These are phyloP conservation scores for Boulengeromyrus knoepffleri DNA, from an alignment of 2,113 vertebrate genomes.

Conservation along the genomic window DNA sequence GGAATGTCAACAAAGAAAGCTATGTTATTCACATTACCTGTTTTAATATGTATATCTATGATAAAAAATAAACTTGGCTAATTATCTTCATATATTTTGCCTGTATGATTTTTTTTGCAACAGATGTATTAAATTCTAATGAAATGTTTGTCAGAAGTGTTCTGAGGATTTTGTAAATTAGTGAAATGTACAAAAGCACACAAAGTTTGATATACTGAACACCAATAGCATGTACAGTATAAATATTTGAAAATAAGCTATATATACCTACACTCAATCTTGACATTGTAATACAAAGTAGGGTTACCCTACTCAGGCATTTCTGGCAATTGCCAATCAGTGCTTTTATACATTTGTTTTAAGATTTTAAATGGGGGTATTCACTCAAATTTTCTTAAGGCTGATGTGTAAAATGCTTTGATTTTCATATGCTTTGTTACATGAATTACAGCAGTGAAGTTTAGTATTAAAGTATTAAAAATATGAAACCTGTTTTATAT, in stretches of 20 bases:
- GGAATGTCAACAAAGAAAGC: neutral
- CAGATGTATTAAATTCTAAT: slow-evolving; percentile 3
- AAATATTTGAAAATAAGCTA: slow-evolving; percentile 11
- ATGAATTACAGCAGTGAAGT: slow-evolving; percentile 17
- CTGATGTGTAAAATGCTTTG: slow-evolving; percentile 24
- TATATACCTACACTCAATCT: neutral
- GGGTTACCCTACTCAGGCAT: slow-evolving; percentile 2
- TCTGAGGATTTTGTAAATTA: neutral
- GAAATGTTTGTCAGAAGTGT: slow-evolving; percentile 1
- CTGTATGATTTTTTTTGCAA: slow-evolving; percentile 12
- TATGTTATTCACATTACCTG: slow-evolving; percentile 59
- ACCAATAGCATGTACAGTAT: slow-evolving; percentile 1
- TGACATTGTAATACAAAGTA: slow-evolving; percentile 9
- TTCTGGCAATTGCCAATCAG: slow-evolving; percentile 2
- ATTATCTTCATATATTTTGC: slow-evolving; percentile 18
- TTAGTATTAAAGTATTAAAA: slow-evolving; percentile 22
- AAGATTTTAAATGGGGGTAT: slow-evolving; percentile 15
- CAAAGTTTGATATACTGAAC: slow-evolving; percentile 11
- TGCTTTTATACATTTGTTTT: slow-evolving; percentile 22
- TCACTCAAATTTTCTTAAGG: slow-evolving; percentile 20
- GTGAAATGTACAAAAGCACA: slow-evolving; percentile 12
- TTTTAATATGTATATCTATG: slow-evolving; percentile 52
- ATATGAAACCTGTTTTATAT: slow-evolving; percentile 11
- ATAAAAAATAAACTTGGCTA: slow-evolving; percentile 46
- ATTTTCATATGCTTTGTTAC: slow-evolving; percentile 28